phyloP scores from a whole-genome alignment of 2,888 invertebrate genomes.

The Synergus itoensis region DNA sequence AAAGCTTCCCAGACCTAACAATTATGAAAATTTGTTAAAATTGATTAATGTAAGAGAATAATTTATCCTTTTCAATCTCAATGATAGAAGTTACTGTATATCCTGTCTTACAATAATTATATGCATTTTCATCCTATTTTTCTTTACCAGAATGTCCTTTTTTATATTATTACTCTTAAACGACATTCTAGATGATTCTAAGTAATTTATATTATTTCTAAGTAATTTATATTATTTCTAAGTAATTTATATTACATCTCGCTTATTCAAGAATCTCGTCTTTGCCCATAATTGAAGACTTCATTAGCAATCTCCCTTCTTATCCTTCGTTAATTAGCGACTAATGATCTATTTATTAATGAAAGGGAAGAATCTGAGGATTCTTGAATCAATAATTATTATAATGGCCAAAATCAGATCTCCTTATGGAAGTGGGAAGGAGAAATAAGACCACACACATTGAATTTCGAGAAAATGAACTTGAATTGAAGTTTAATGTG shows the following conservation, averaged over 20 bases:
- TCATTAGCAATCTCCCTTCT: conserved; percentile 18
- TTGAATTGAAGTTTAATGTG: conserved; percentile 69
- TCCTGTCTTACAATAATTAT: too few species aligned
- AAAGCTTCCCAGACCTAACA: not conserved
- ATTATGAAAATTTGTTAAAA: not conserved
- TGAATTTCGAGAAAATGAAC: conserved; percentile 60
- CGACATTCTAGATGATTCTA: not conserved
- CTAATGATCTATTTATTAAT: conserved; percentile 24
- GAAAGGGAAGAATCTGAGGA: not conserved
- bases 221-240: not conserved
- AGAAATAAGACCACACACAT: conserved; percentile 10
- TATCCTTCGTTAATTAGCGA: conserved; percentile 6
- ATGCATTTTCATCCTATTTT: too few species aligned
- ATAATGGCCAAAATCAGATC: conserved; percentile 2
- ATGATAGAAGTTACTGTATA: too few species aligned
- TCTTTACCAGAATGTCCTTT: too few species aligned
- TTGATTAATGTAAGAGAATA: not conserved
- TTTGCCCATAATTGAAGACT: conserved; percentile 12
- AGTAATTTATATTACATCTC: not conserved
- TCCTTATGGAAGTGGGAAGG: too few species aligned
- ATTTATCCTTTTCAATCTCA: not conserved
- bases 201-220: not conserved
- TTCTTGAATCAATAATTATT: conserved; percentile 9
- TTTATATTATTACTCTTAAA: not conserved
- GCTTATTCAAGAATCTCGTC: conserved; percentile 23